Base-by-base conservation (phyloP, 2,888 invertebrate species). In the Aphrophora alni region DNA sequence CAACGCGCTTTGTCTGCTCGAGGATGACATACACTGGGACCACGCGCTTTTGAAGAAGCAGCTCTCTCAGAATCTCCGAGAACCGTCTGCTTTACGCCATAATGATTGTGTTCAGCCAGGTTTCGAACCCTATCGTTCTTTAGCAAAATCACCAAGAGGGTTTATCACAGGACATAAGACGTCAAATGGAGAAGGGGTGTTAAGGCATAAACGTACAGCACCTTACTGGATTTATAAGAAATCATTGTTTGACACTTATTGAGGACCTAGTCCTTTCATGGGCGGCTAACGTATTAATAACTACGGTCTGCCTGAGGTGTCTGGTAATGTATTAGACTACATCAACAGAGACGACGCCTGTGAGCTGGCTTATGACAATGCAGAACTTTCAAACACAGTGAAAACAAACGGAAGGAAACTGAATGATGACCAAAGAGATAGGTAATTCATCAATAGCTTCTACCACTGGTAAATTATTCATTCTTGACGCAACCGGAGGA, bases 401-500 rank as follows among this genome's bases (percentile, higher is more conserved):
- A 38, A 74, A 26, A 25, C 68, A 21, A 21, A 24, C 68, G 4
- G 4, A 21, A 68, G 26, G 59, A 38, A 77, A 51, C 21, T 78
- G 24, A 82, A 51, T n/a, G 25, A 77, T n/a, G 79, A 84, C 25
- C 81, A 81, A 72, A 38, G 38, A 69, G 12, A 28, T 33, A 44
- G 72, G 82, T 28, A 33, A 82, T 12, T n/a, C 70, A 8, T 80
- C 75, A 25, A 38, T 82, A 51, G 26, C 51, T 12, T 24, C 69
- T 69, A 26, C n/a, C 28, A 25, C 12, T 71, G 70, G n/a, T 28
- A 75, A 81, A 74, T 17, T 85, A 12, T 84, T 83, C 75, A 84
- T 87, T 83, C 71, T 88, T 10, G 87, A 88, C 85, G 87, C 86
- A 70, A 86, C 88, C 27, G 88, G 87, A 27, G 87, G 88, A 73